These are phyloP conservation scores for Teleopsis dalmanni DNA, from an alignment of 1,140 invertebrate genomes.

Conservation along the genomic window DNA sequence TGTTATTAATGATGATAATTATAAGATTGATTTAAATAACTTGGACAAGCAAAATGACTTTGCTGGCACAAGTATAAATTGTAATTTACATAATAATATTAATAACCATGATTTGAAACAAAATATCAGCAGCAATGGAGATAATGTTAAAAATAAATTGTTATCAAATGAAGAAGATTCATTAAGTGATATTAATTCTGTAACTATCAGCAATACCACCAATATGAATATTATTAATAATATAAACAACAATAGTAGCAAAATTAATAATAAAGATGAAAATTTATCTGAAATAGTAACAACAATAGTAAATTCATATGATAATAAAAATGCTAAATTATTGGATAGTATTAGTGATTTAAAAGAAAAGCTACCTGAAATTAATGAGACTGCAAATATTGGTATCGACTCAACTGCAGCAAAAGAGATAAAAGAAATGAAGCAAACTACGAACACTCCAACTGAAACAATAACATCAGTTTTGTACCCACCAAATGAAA, in stretches of 20 bases:
- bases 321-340: slow-evolving; percentile 31
- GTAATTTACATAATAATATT: slow-evolving; percentile 2
- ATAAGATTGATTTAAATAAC: slow-evolving; percentile 2
- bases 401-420: slow-evolving; percentile 10
- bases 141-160: slow-evolving; percentile 27
- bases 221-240: slow-evolving; percentile 7
- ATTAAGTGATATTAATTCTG: slow-evolving; percentile 43
- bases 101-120: slow-evolving; percentile 4
- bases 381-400: slow-evolving; percentile 43
- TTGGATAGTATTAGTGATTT: slow-evolving; percentile 46
- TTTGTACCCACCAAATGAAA: not conserved
- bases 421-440: not conserved
- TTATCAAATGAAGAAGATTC: slow-evolving; percentile 17
- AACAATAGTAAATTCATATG: slow-evolving; percentile 23
- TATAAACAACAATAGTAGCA: slow-evolving; percentile 27
- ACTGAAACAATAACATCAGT: not conserved
- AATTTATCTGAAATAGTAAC: slow-evolving; percentile 16
- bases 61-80: slow-evolving; percentile 20
- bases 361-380: slow-evolving; percentile 45
- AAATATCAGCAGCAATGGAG: not conserved
- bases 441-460: not conserved
- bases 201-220: slow-evolving; percentile 32
- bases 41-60: slow-evolving; percentile 26
- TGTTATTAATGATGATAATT: slow-evolving; percentile 3
- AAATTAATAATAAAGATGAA: slow-evolving; percentile 15